phyloP scores from a whole-genome alignment of 2,113 vertebrate species.

The Paracanthobrama guichenoti region DNA sequence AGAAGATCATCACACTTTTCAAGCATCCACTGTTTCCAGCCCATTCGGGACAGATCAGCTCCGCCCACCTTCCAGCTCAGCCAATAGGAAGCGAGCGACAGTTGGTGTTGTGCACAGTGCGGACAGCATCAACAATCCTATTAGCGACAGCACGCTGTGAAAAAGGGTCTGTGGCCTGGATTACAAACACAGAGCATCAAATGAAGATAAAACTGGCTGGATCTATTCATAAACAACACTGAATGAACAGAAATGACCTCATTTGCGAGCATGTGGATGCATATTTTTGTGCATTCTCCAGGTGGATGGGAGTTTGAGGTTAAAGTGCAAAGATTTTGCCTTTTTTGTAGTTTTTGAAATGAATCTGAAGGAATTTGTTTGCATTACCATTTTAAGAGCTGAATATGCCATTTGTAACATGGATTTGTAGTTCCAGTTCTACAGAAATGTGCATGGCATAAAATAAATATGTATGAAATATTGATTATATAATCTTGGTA shows the following conservation, averaged over 20 bases:
- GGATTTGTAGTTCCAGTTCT: background rate
- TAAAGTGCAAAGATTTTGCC: background rate
- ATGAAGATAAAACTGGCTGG: conserved; percentile 74
- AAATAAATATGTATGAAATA: background rate
- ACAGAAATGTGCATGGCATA: background rate
- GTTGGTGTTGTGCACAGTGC: conserved; percentile 76
- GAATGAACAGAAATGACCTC: background rate
- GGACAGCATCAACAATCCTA: conserved; percentile 88
- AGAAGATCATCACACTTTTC: conserved; percentile 75
- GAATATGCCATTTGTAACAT: background rate
- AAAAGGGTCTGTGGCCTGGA: conserved; percentile 81
- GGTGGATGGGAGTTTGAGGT: background rate
- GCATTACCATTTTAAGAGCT: background rate
- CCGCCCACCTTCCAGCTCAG: conserved; percentile 68
- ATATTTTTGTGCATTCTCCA: background rate
- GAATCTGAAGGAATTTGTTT: background rate
- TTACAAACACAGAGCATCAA: conserved; percentile 74
- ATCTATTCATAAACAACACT: background rate
- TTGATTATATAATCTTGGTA: background rate
- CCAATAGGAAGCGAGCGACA: conserved; percentile 76
- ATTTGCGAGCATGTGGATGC: background rate
- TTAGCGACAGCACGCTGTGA: conserved; percentile 82
- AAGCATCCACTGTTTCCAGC: conserved; percentile 56
- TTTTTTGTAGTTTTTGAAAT: background rate
- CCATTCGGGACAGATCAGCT: conserved; percentile 56